Percentiles rank a stretch among this genome's conserved stretches.
Conservation (phyloP, 2,888 invertebrate species). For the Spodoptera picta region DNA sequence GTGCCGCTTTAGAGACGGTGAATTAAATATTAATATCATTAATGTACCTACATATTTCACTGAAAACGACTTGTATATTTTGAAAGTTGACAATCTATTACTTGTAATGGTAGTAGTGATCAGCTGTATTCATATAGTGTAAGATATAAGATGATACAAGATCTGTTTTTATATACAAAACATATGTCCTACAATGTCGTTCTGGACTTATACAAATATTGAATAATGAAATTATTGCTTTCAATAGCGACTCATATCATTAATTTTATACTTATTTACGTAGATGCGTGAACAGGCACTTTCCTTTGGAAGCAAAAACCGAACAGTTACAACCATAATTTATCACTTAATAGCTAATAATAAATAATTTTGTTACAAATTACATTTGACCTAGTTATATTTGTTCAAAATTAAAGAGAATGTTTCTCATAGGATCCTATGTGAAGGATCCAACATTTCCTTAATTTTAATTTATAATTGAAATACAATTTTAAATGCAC, state of each 20-base stretch:
- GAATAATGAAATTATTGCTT: neutral
- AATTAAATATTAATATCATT: too few species aligned
- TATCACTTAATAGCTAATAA: conserved; percentile 47
- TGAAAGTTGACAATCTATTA: too few species aligned
- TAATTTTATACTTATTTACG: conserved; percentile 18
- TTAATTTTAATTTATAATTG: conserved; percentile 1
- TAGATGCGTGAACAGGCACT: conserved; percentile 59
- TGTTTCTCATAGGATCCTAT: too few species aligned
- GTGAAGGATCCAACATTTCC: conserved; percentile 4
- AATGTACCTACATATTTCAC: too few species aligned
- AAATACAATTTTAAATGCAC: conserved; percentile 4
- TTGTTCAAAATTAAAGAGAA: conserved; percentile 10
- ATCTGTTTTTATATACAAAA: too few species aligned
- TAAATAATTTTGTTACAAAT: conserved; percentile 48
- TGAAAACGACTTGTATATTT: too few species aligned
- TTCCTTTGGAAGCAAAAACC: conserved; percentile 61
- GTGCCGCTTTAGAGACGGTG: too few species aligned
- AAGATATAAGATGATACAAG: too few species aligned
- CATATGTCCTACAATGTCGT: too few species aligned
- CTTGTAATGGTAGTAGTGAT: too few species aligned
- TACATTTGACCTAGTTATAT: conserved; percentile 51
- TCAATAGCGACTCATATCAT: neutral
- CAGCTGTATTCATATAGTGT: too few species aligned
- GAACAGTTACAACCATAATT: conserved; percentile 62
- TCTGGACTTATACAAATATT: too few species aligned